phyloP scores from a whole-genome alignment of 92 coral and sea anemone species.

The Porites cylindrica region DNA sequence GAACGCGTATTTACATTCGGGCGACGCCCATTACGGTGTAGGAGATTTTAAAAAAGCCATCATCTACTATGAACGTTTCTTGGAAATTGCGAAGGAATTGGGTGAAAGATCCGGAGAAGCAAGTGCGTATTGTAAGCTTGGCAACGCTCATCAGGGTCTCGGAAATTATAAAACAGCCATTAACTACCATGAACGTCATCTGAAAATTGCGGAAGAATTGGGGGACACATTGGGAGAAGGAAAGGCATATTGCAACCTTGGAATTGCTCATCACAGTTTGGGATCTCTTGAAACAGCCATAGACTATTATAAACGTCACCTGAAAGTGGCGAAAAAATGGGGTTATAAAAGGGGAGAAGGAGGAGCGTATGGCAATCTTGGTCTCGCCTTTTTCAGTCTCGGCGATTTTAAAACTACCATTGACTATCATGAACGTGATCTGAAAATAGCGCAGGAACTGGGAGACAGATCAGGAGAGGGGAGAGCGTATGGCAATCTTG shows the following conservation, averaged over 20 bases:
- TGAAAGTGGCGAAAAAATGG: conserved; percentile 14
- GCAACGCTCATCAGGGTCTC: neutral
- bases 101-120: too few species aligned
- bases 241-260: neutral
- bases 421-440: neutral
- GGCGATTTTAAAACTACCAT: conserved; percentile 12
- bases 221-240: neutral
- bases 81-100: too few species aligned
- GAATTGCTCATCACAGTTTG: neutral
- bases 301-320: neutral
- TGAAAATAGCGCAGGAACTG: conserved; percentile 15
- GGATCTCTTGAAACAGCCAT: neutral
- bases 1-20: too few species aligned
- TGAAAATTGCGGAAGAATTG: neutral
- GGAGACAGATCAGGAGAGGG: conserved; percentile 19
- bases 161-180: neutral
- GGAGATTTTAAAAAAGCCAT: too few species aligned
- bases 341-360: conserved; percentile 6
- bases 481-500: conserved; percentile 1
- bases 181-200: neutral
- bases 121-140: neutral
- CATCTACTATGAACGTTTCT: too few species aligned
- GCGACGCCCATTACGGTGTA: too few species aligned
- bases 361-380: neutral
- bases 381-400: neutral